phyloP scores from a whole-genome alignment of 1,140 invertebrate species.

The Ostrea edulis region DNA sequence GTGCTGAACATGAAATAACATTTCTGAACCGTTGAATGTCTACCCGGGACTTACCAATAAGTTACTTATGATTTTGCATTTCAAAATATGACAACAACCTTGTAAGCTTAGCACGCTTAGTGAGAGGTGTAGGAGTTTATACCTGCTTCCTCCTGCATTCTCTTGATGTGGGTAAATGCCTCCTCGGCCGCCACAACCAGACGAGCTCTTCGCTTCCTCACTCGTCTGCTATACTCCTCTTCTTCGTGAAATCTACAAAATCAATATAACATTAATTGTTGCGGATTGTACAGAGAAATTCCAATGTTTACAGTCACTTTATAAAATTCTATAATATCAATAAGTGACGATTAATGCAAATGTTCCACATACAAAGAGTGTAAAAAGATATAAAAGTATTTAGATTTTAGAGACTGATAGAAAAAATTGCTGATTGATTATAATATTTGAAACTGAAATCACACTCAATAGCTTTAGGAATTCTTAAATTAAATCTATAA shows the following conservation, averaged over 20 bases:
- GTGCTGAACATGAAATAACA: background rate
- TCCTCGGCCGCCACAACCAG: slow-evolving; percentile 96
- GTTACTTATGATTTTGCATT: background rate
- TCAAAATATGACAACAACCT: slow-evolving; percentile 2
- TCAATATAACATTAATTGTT: background rate
- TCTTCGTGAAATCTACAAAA: slow-evolving; percentile 91
- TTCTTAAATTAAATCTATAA: background rate
- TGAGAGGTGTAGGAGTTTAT: background rate
- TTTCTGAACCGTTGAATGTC: background rate
- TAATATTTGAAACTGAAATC: background rate
- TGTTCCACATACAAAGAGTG: no score
- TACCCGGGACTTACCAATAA: background rate
- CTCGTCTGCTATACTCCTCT: slow-evolving; percentile 95
- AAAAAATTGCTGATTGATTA: background rate
- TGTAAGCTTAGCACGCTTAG: background rate
- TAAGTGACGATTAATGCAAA: no score
- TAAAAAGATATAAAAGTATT: no score
- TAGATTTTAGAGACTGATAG: no score
- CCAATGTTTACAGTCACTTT: background rate
- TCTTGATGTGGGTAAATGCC: slow-evolving; percentile 96
- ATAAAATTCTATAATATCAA: no score
- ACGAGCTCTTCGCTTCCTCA: slow-evolving; percentile 92
- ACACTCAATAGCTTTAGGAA: background rate
- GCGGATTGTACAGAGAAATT: background rate
- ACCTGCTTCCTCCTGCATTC: slow-evolving; percentile 82